phyloP scores from a whole-genome alignment of 2,113 vertebrate species.

The Megaceryle maxima region DNA sequence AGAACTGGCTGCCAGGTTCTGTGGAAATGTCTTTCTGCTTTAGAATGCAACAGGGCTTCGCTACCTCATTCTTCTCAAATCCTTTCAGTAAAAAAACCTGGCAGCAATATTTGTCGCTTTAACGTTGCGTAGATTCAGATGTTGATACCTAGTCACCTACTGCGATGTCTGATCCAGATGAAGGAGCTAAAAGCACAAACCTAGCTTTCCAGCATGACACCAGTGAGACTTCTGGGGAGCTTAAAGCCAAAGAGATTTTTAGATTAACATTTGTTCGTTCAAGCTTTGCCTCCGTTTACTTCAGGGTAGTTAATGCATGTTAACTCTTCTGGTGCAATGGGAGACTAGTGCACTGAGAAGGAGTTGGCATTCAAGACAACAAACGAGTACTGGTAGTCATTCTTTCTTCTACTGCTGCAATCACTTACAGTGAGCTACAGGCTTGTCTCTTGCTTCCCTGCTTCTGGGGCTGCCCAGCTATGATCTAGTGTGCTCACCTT shows the following conservation, averaged over 20 bases:
- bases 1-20: not conserved
- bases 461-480: not conserved
- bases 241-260: not conserved
- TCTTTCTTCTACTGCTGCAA: not conserved
- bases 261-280: not conserved
- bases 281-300: not conserved
- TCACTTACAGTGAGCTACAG: not conserved
- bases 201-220: not conserved
- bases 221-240: not conserved
- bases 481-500: not conserved
- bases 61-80: not conserved
- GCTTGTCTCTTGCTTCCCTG: not conserved
- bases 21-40: not conserved
- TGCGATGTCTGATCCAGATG: not conserved
- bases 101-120: not conserved
- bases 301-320: not conserved
- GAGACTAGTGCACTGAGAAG: not conserved
- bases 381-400: not conserved
- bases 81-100: not conserved
- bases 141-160: not conserved
- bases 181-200: not conserved
- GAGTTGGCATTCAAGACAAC: not conserved
- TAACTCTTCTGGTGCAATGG: not conserved
- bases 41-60: not conserved
- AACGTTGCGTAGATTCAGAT: not conserved